phyloP scores from a whole-genome alignment of 2,113 vertebrate genomes.

The Calypte anna region DNA sequence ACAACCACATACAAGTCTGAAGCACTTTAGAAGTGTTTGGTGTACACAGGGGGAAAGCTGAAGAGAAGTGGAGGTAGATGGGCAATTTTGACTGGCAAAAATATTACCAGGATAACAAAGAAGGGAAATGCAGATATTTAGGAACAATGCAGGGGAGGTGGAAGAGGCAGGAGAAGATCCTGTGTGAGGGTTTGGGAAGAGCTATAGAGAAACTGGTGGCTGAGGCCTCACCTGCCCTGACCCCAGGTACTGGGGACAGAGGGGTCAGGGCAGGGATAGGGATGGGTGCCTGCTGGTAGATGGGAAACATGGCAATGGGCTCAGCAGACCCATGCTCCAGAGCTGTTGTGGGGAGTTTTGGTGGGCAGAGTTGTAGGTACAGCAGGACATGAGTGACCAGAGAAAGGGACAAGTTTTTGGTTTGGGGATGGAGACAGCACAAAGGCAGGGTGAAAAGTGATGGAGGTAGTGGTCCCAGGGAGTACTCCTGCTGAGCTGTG shows the following conservation, averaged over 20 bases:
- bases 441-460: neutral
- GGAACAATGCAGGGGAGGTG: accelerated
- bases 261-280: accelerated
- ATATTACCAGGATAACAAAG: neutral
- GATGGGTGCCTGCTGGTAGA: neutral
- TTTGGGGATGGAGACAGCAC: neutral
- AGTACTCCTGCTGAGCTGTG: neutral
- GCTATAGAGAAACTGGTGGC: neutral
- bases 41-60: neutral
- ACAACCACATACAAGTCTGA: neutral
- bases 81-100: neutral
- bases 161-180: neutral
- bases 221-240: neutral
- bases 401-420: neutral
- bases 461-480: neutral
- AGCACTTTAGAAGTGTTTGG: neutral
- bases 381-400: neutral
- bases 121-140: neutral
- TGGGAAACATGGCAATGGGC: neutral
- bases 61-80: neutral
- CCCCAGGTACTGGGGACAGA: accelerated
- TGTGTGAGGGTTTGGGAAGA: accelerated
- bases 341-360: accelerated
- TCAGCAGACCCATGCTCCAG: neutral
- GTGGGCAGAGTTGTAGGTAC: neutral